A percentile compares a stretch with the other conserved stretches of the same genome.
Evolutionary conservation across 1,140 invertebrate genomes (phyloP).

Genomic region (Manduca sexta): DNA sequence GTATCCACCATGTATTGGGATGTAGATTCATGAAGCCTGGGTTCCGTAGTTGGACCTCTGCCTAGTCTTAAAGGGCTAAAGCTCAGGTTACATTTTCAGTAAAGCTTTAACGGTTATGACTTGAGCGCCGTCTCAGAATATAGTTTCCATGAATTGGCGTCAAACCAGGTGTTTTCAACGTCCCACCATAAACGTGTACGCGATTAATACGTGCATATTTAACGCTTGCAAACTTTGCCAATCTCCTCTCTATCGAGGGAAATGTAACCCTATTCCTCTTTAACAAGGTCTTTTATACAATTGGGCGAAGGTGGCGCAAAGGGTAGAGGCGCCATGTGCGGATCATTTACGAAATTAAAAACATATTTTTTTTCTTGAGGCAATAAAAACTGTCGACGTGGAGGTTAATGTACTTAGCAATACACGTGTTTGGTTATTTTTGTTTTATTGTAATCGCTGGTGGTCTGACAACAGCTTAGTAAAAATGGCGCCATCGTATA

Average conservation of each 20-base stretch:
- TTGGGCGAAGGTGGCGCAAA: slow-evolving; percentile 6
- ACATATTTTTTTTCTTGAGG: slow-evolving; percentile 17
- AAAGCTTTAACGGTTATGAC: too few species aligned
- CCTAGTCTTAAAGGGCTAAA: too few species aligned
- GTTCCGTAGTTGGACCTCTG: too few species aligned
- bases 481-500: too few species aligned
- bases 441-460: too few species aligned
- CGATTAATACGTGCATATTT: slow-evolving; percentile 23
- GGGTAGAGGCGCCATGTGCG: slow-evolving; percentile 31
- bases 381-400: slow-evolving; percentile 18
- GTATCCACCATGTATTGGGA: too few species aligned
- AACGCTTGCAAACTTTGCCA: slow-evolving; percentile 15
- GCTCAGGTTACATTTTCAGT: too few species aligned
- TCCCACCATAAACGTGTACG: slow-evolving; percentile 28
- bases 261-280: not conserved
- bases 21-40: too few species aligned
- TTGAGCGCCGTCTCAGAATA: too few species aligned
- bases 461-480: too few species aligned
- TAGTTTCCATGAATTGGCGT: too few species aligned
- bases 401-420: slow-evolving; percentile 27
- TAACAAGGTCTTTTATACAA: not conserved
- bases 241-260: not conserved
- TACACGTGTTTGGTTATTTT: not conserved
- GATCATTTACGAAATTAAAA: slow-evolving; percentile 32
- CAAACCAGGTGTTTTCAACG: slow-evolving; percentile 26